These are phyloP conservation scores for Chymomyza amoena DNA, from an alignment of 2,888 invertebrate species.

Conservation along the genomic window DNA sequence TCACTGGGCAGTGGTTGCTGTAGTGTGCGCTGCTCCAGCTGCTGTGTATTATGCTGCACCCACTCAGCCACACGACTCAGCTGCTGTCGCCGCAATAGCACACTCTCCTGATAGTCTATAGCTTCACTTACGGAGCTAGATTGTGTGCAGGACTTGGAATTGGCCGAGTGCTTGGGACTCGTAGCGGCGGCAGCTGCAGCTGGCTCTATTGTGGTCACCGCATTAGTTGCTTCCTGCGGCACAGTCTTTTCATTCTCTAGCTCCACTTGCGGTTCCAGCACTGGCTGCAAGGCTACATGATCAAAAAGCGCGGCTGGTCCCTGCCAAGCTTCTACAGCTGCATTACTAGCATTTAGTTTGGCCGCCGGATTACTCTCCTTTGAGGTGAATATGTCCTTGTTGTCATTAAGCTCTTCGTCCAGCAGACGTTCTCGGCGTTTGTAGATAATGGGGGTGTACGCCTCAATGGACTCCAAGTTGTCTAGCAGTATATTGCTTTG, in stretches of 20 bases:
- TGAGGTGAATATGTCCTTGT: slow-evolving; percentile 78
- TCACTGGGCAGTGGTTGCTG: slow-evolving; percentile 56
- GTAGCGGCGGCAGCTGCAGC: not conserved
- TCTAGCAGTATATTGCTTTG: slow-evolving; percentile 89
- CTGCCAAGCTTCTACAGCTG: slow-evolving; percentile 68
- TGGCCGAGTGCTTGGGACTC: slow-evolving; percentile 73
- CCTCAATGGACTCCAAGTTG: slow-evolving; percentile 83
- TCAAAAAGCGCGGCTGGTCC: slow-evolving; percentile 52
- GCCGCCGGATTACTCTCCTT: slow-evolving; percentile 65
- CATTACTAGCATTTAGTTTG: slow-evolving; percentile 38
- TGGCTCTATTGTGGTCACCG: not conserved
- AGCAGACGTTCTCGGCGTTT: slow-evolving; percentile 81
- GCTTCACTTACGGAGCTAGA: slow-evolving; percentile 76
- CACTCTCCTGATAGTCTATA: slow-evolving; percentile 78
- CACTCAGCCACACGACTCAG: slow-evolving; percentile 87
- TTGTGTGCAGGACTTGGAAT: slow-evolving; percentile 67
- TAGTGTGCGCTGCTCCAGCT: slow-evolving; percentile 75
- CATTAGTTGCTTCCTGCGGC: slow-evolving; percentile 15
- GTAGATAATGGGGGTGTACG: slow-evolving; percentile 86
- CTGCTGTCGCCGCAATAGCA: slow-evolving; percentile 82
- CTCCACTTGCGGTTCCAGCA: slow-evolving; percentile 63
- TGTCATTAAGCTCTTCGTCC: slow-evolving; percentile 78
- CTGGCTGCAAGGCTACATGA: slow-evolving; percentile 55
- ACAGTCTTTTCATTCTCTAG: slow-evolving; percentile 51
- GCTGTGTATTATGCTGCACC: slow-evolving; percentile 84